Evolutionary conservation across 1,140 invertebrate genomes (phyloP).

Genomic region (Drosophila sp.): DNA sequence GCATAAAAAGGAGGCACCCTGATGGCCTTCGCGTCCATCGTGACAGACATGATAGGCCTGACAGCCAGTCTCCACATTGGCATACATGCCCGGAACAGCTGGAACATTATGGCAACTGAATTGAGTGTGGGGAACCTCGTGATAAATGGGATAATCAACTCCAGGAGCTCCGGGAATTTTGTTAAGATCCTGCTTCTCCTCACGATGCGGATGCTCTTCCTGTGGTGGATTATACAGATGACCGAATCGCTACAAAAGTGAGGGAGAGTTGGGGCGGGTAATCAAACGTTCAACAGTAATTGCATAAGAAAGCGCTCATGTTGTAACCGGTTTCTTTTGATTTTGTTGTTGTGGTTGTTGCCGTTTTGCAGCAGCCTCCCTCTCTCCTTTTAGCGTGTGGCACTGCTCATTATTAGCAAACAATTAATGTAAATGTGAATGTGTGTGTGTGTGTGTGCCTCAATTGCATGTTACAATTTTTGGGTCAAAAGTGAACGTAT

Average conservation of each 20-base stretch:
- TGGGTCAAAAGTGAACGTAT: constrained; percentile 82
- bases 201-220: constrained; percentile 71
- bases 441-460: constrained; percentile 36
- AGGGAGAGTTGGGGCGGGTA: neutral
- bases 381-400: constrained; percentile 22
- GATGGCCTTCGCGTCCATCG: constrained; percentile 91
- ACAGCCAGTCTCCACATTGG: constrained; percentile 93
- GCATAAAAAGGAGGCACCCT: constrained; percentile 92
- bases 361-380: constrained; percentile 27
- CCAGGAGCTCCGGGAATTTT: constrained; percentile 90
- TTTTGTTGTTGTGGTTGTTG: constrained; percentile 2
- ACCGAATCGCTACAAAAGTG: constrained; percentile 63
- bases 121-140: constrained; percentile 89
- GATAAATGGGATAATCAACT: constrained; percentile 91
- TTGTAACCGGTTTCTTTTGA: constrained; percentile 56
- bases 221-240: constrained; percentile 74
- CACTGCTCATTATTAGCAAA: constrained; percentile 50
- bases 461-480: constrained; percentile 79
- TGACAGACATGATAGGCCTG: constrained; percentile 94
- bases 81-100: constrained; percentile 92
- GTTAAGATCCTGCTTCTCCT: constrained; percentile 89
- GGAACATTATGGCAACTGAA: constrained; percentile 91
- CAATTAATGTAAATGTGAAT: constrained; percentile 26
- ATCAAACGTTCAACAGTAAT: constrained; percentile 46
- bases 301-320: constrained; percentile 53